Evolutionary conservation across 2,113 vertebrate genomes (phyloP), one percentile per base, ranked within the genome.

Genomic region (Engystomops pustulosus): DNA sequence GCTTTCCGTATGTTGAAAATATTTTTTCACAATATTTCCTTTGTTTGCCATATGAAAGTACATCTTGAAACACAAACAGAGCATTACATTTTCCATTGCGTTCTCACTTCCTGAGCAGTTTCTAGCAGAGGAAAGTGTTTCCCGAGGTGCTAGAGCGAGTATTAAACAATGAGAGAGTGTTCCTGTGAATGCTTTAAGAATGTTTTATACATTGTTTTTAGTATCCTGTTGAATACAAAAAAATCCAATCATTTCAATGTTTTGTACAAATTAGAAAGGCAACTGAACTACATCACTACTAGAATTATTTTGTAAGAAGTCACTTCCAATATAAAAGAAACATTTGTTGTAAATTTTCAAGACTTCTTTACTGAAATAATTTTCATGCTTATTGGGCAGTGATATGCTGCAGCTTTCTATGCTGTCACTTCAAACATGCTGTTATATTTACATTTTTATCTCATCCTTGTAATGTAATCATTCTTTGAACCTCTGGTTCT

Each of bases 401-500:
- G 80, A 45, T 69, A 44, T 85, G 62, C 75, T 85, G 47, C 83
- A 58, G 23, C 18, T 70, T 47, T 85, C n/a, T 70, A 34, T 70
- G 53, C 15, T 58, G 23, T 58, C 25, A 72, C 23, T 27, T 79
- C 12, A 77, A 68, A 51, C 83, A 85, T 85, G 83, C 83, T 65
- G 10, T 51, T 10, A 53, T 79, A 79, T 85, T 79, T 85, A 58
- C 62, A 85, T 11, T 20, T 55, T 51, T 58, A 4, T 11, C 38
- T 18, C 47, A 15, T 2, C 27, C 45, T 41, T 36, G 17, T 49
- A 27, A 17, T 32, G 6, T 36, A 12, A 3, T 91, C 87, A 97
- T 62, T 98, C 97, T 87, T 95, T 96, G 84, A 92, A 95, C 51
- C 96, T 88, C 0, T 93, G 87, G 2, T 90, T 86, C 30, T 96